Evolutionary conservation across 2,888 invertebrate species (phyloP), one percentile per base, ranked within the genome.

Genomic region (Cecidostiba fungosa): DNA sequence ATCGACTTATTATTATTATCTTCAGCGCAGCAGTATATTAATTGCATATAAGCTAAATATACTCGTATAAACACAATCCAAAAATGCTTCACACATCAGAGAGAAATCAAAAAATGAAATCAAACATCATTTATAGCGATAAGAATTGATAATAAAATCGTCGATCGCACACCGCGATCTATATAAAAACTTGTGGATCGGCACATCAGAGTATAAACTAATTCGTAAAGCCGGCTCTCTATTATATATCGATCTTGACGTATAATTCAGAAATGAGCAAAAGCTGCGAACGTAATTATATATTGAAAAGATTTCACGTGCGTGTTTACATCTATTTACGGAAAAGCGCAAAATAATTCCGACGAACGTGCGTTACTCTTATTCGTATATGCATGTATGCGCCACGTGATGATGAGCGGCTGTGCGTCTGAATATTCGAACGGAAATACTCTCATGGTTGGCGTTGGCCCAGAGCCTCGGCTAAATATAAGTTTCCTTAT

Each of bases 401-500:
- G 6, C 10, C 72, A 23, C 39, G 72, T n/a, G 39, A 72, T n/a
- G 36, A 70, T 16, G 39, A 72, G 36, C 72, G 72, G 0, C 70
- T 39, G 39, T 54, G 47, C 70, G 84, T 82, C 77, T 84, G 77
- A 84, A 82, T n/a, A n/a, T 87, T 89, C 87, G 88, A 89, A 89
- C 89, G 88, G 88, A 89, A 91, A 90, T 90, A 91, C 89, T 89
- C 89, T 87, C 88, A 87, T 88, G 84, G 72, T 62, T 87, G 90
- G 90, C 90, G 77, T 14, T 39, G 77, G 82, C 89, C 91, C 91
- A 91, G 88, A 88, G 82, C 81, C 85, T 82, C 82, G 84, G 88
- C 89, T 91, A 91, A 91, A 90, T 90, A 91, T 91, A 91, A 87
- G 83, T 72, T 87, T 85, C 85, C 86, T 86, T 84, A 86, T 87